Evolutionary conservation across 2,888 invertebrate species (phyloP).

Genomic region (Quadroppia sp.): DNA sequence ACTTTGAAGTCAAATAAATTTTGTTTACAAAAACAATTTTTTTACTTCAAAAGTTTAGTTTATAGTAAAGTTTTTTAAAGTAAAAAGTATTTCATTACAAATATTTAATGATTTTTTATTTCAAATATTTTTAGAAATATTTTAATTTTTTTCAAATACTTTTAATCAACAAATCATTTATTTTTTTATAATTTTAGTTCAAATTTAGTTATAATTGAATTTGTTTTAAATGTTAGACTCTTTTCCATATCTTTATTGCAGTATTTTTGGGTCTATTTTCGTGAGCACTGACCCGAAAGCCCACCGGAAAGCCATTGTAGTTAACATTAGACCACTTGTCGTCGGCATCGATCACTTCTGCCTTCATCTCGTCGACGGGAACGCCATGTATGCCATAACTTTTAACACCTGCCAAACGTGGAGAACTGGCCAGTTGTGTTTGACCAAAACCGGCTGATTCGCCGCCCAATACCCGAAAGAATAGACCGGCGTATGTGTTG

Average conservation of each 20-base stretch:
- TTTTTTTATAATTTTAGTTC: too few relatives aligned
- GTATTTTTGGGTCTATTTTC: background rate
- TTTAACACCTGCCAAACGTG: background rate
- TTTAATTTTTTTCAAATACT: too few relatives aligned
- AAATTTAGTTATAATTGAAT: too few relatives aligned
- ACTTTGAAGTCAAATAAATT: too few relatives aligned
- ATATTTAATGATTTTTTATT: too few relatives aligned
- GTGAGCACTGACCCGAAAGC: background rate
- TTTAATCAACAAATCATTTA: too few relatives aligned
- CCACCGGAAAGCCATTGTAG: background rate
- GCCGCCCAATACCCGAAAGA: constrained; percentile 7
- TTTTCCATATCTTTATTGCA: background rate
- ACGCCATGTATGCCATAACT: background rate
- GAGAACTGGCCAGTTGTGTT: background rate
- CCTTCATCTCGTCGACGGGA: background rate
- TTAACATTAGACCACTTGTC: background rate
- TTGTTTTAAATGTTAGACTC: too few relatives aligned
- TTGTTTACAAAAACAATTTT: too few relatives aligned
- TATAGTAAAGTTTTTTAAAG: too few relatives aligned
- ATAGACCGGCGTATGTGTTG: background rate
- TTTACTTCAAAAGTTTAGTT: too few relatives aligned
- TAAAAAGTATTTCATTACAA: too few relatives aligned
- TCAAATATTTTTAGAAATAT: too few relatives aligned
- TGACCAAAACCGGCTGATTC: background rate
- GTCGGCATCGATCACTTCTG: background rate